These are phyloP conservation scores for Dendrocopos noguchii DNA, from an alignment of 2,113 vertebrate species.

Conservation along the genomic window DNA sequence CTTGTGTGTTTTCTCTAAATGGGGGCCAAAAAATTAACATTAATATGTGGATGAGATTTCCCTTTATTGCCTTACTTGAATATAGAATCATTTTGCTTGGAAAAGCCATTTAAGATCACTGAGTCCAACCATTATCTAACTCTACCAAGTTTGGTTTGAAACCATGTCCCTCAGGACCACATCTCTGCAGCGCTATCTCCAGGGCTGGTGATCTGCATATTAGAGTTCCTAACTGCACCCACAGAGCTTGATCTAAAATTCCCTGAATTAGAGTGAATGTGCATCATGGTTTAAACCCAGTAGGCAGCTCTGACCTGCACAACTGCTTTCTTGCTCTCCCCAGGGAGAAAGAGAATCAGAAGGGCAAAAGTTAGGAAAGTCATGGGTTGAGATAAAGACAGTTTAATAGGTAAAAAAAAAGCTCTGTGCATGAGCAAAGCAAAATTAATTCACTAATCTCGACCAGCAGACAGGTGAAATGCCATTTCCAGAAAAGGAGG, in stretches of 20 bases:
- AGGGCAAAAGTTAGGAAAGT: background rate
- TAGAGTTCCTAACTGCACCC: background rate
- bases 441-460: background rate
- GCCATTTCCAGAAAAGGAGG: too few species aligned
- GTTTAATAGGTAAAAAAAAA: background rate
- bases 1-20: background rate
- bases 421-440: rapidly evolving
- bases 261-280: background rate
- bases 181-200: too few species aligned
- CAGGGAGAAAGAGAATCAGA: background rate
- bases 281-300: background rate
- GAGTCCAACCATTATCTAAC: too few species aligned
- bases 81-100: background rate
- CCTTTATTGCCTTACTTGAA: background rate
- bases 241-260: background rate
- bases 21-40: background rate
- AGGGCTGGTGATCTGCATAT: background rate
- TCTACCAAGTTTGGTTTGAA: too few species aligned
- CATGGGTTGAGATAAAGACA: background rate
- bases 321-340: background rate
- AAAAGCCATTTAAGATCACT: too few species aligned
- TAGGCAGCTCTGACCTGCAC: background rate
- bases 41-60: background rate
- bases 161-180: too few species aligned
- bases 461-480: background rate